Evolutionary conservation across 2,113 vertebrate species (phyloP), one percentile per base, ranked within the genome.

Genomic region (Bubo scandiacus): DNA sequence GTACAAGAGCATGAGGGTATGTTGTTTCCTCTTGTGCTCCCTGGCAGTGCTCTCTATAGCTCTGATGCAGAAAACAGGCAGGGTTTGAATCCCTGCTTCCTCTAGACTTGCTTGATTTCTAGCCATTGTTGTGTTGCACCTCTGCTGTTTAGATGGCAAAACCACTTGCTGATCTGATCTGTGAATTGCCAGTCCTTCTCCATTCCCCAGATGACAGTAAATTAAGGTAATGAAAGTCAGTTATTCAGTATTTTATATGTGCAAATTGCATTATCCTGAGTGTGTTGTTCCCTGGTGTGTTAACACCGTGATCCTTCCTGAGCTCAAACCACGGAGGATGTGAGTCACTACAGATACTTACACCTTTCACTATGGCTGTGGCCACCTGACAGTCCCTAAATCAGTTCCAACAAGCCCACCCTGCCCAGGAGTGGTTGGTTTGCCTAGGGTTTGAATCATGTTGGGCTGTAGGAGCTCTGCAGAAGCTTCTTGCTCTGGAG

Each of bases 391-490:
- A 47, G 17, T 47, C 57, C 15, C 12, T 15, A 15, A 30, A 16
- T 5, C 42, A 19, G 5, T 25, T 49, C 7, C 30, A 29, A 47
- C 22, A 15, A 57, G 11, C 29, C 72, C n/a, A 40, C 9, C 9
- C 22, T 54, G 16, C 42, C 51, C 8, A 26, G 38, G 14, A 54
- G 4, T 32, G 3, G 22, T 2, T 77, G 27, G 4, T 86, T 72
- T 42, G 26, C 9, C 6, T n/a, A 16, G 12, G 18, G 5, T 59
- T 61, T 77, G 43, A 52, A 36, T 65, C 0, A 0, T 52, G 3
- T 4, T 68, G 58, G 47, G 32, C 68, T 93, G 26, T 8, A 65
- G 61, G 23, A 87, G 11, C 32, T 58, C 70, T 84, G 32, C 68
- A 93, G 40, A 72, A 74, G 30, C 47, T 18, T 82, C 61, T 63